Evolutionary conservation across 1,140 invertebrate species (phyloP).

Genomic region (Pachyrhynchus sulphureomaculatus): DNA sequence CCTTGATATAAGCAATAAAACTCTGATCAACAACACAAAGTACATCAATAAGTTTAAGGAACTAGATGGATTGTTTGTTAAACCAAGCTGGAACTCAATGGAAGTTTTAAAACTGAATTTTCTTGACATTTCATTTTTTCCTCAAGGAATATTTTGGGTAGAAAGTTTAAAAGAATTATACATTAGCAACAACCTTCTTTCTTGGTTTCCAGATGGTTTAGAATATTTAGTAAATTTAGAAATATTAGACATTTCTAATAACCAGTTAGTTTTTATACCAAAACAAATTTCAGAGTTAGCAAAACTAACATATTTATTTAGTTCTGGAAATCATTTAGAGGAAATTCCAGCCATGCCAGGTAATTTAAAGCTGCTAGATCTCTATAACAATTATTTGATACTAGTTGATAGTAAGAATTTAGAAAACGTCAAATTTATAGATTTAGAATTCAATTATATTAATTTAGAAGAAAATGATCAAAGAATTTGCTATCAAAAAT

Average conservation of each 20-base stretch:
- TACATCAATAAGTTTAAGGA: conserved; percentile 17
- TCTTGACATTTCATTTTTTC: conserved; percentile 14
- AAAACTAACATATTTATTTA: conserved; percentile 10
- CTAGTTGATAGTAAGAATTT: not conserved
- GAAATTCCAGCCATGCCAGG: conserved; percentile 2
- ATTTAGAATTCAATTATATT: conserved; percentile 23
- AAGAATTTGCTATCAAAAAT: not conserved
- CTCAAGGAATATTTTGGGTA: conserved; percentile 12
- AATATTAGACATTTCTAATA: conserved; percentile 13
- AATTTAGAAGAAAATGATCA: not conserved
- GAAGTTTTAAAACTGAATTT: conserved; percentile 7
- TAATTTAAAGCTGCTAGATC: conserved; percentile 12
- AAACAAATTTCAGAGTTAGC: conserved; percentile 7
- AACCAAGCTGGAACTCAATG: not conserved
- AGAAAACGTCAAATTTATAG: not conserved
- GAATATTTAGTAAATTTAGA: conserved; percentile 18
- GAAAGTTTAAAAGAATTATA: conserved; percentile 18
- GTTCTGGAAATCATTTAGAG: conserved; percentile 10
- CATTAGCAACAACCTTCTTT: conserved; percentile 9
- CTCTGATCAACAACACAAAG: not conserved
- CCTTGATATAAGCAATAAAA: conserved; percentile 19
- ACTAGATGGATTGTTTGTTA: conserved; percentile 2
- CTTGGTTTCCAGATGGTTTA: conserved; percentile 17
- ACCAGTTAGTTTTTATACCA: conserved; percentile 14
- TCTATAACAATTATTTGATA: conserved; percentile 19